These are phyloP conservation scores for Saccostrea cuccullata DNA, from an alignment of 1,140 invertebrate species.

Conservation along the genomic window DNA sequence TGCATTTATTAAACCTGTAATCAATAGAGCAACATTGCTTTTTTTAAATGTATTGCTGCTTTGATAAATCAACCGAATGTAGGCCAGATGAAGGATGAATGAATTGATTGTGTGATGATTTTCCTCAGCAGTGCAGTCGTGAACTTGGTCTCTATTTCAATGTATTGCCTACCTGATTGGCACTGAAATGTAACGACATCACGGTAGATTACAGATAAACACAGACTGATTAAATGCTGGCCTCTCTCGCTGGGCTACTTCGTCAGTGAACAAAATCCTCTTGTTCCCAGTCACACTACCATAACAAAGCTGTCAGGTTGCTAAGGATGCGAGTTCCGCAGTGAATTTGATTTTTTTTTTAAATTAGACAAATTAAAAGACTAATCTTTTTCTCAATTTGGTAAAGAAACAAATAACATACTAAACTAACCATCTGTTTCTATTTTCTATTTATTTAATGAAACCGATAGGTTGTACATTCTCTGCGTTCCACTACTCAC, in stretches of 20 bases:
- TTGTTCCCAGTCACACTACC: slow-evolving; percentile 37
- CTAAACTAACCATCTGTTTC: too few relatives aligned
- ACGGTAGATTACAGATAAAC: slow-evolving; percentile 35
- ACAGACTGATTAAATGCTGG: not conserved
- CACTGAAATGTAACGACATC: slow-evolving; percentile 69
- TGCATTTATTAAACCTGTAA: too few relatives aligned
- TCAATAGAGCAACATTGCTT: too few relatives aligned
- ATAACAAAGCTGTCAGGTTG: slow-evolving; percentile 41
- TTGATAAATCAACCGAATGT: too few relatives aligned
- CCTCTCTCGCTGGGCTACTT: not conserved
- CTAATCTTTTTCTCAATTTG: too few relatives aligned
- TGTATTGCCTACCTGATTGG: slow-evolving; percentile 63
- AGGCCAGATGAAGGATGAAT: too few relatives aligned
- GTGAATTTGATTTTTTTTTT: not conserved
- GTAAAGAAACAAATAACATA: too few relatives aligned
- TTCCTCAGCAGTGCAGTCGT: too few relatives aligned
- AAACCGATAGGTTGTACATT: not conserved
- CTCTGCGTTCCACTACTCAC: not conserved
- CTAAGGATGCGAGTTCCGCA: slow-evolving; percentile 29
- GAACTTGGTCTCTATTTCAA: not conserved
- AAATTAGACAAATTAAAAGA: too few relatives aligned
- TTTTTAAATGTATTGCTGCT: too few relatives aligned
- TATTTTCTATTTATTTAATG: too few relatives aligned
- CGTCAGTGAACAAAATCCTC: not conserved
- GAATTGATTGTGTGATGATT: too few relatives aligned